Base-by-base conservation (phyloP, 2,113 vertebrate species). In the Neofelis nebulosa region DNA sequence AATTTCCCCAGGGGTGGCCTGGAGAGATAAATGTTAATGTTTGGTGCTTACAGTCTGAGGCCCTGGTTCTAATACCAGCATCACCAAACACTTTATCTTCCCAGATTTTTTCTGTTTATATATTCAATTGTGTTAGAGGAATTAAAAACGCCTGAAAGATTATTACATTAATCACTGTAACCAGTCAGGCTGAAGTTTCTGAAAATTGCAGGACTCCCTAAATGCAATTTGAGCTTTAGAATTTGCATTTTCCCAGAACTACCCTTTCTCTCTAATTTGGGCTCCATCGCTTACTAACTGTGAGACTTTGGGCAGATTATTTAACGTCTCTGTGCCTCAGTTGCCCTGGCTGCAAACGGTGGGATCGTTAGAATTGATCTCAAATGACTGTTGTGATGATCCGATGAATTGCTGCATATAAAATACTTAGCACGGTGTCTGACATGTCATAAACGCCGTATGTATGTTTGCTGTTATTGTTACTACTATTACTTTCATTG, bases 1-100 rank as follows among this genome's bases (percentile, higher is more conserved):
- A 94, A 91, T 93, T 96, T 96, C 83, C 38, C 81, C 21, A 95
- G 84, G 9, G 65, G 18, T 82, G n/a, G 88, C 27, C 52, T 10
- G 15, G 45, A 96, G 68, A 95, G 27, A 89, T 7, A 79, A 94
- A 93, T 80, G 68, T 16, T 55, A 92, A n/a, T 9, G 52, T 71
- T 3, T 19, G 68, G 23, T 63, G 45, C 52, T 71, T 65, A 66
- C 1, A 36, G 19, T 82, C n/a, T 78, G 48, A 89, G 36, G 31
- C 5, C 21, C 15, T 31, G 36, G 14, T 74, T 93, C 71, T 74
- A 89, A 65, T 27, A 41, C 14, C 31, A 50, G 31, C 4, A 8
- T 69, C 63, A 52, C 11, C 7, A 45, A 88, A 36, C 25, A 50
- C 61, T 93, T 78, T 7, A 82, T 79, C n/a, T 21, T 92, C n/a